Conservation (phyloP, 2,113 vertebrate species). For the Rattus norvegicus region DNA sequence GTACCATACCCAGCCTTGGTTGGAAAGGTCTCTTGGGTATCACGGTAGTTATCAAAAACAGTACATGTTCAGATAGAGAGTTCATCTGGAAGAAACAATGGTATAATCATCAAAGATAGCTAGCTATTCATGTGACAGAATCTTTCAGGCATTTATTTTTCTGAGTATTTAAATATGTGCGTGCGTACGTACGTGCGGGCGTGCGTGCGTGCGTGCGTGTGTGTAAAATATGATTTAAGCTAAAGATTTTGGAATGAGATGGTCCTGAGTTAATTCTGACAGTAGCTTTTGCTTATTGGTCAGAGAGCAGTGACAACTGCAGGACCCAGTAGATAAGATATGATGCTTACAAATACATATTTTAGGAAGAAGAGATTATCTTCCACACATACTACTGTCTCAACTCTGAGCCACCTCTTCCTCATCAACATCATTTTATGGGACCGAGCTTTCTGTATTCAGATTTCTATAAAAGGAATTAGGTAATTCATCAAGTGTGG, state of each 20-base stretch:
- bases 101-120: not conserved
- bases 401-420: not conserved
- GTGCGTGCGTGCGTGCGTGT: not conserved
- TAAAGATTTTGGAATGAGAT: not conserved
- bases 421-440: not conserved
- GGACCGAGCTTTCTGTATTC: not conserved
- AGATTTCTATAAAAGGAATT: not conserved
- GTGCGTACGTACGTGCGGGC: not conserved
- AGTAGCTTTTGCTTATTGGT: not conserved
- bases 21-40: not conserved
- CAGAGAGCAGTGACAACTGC: not conserved
- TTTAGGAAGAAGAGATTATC: not conserved
- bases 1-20: not conserved
- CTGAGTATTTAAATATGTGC: not conserved
- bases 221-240: slow-evolving; percentile 10
- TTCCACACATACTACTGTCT: not conserved
- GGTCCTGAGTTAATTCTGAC: not conserved
- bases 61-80: not conserved
- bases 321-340: not conserved
- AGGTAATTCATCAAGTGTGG: not conserved
- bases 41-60: slow-evolving; percentile 12
- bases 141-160: not conserved
- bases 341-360: not conserved
- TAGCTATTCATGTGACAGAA: not conserved
- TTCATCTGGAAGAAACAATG: not conserved